phyloP scores from a whole-genome alignment of 1,140 invertebrate genomes.

The Heliconius nattereri region DNA sequence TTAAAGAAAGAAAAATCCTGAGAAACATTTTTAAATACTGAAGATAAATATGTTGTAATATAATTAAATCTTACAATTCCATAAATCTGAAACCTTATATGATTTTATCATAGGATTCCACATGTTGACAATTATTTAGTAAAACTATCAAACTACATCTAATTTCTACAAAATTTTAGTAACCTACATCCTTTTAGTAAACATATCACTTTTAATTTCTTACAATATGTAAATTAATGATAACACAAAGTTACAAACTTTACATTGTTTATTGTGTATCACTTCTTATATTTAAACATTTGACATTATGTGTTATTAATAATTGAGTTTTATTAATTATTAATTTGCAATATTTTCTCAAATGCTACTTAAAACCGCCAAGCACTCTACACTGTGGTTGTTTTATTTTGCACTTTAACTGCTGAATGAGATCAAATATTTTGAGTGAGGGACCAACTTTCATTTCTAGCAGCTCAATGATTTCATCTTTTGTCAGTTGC shows the following conservation, averaged over 20 bases:
- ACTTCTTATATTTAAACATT: background rate
- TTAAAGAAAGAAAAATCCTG: background rate
- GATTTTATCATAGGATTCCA: constrained; percentile 12
- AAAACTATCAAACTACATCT: constrained; percentile 9
- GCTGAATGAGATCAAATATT: constrained; percentile 94
- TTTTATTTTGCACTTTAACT: constrained; percentile 91
- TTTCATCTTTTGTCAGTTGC: constrained; percentile 92
- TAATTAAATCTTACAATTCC: background rate
- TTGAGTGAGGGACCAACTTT: constrained; percentile 97
- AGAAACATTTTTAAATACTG: background rate
- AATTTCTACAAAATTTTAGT: constrained; percentile 10
- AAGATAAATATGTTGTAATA: background rate
- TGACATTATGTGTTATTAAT: background rate
- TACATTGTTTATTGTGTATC: background rate
- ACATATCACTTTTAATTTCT: constrained; percentile 13
- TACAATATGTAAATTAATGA: constrained; percentile 2
- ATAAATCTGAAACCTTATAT: constrained; percentile 3
- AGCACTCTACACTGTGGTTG: constrained; percentile 85
- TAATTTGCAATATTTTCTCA: background rate
- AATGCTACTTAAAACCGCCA: constrained; percentile 58
- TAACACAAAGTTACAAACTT: background rate
- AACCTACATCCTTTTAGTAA: background rate
- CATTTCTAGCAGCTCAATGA: constrained; percentile 93
- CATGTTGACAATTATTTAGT: background rate
- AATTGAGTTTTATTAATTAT: too few species aligned